phyloP scores from a whole-genome alignment of 64 coral and sea anemone genomes.

The Hydrozoanthus tunicans region DNA sequence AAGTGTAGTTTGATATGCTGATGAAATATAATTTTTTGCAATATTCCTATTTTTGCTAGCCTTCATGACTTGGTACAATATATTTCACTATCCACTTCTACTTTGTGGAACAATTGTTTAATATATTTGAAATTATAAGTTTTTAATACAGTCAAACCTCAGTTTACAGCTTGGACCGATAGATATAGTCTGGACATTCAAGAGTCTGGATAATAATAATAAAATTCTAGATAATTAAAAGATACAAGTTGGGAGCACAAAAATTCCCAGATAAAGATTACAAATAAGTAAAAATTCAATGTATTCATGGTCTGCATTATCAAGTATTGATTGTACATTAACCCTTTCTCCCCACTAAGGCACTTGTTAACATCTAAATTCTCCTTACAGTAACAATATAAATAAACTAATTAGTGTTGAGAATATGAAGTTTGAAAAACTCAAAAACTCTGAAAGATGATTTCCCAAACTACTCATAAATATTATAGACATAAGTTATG shows the following conservation, averaged over 20 bases:
- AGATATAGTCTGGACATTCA: conserved; percentile 22
- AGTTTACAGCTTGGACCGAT: conserved; percentile 18
- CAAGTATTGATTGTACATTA: neutral
- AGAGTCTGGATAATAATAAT: conserved; percentile 20
- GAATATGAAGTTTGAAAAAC: too few species aligned
- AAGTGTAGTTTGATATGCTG: neutral
- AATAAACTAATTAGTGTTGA: too few species aligned
- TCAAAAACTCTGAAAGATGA: too few species aligned
- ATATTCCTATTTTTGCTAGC: neutral
- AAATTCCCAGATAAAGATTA: conserved; percentile 3
- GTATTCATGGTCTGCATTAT: neutral
- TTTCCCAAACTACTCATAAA: too few species aligned
- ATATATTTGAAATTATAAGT: conserved; percentile 14
- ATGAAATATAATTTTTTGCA: neutral
- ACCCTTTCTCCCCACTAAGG: neutral
- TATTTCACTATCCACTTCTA: neutral
- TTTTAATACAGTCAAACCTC: conserved; percentile 6
- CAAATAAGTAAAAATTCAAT: neutral
- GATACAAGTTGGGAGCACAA: conserved; percentile 1
- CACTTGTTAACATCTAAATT: neutral
- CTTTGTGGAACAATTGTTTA: conserved; percentile 8
- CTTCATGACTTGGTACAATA: neutral
- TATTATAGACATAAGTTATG: too few species aligned
- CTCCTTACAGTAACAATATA: neutral
- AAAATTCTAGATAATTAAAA: conserved; percentile 25